phyloP scores from a whole-genome alignment of 1,140 invertebrate genomes.

The Lepidurus arcticus region DNA sequence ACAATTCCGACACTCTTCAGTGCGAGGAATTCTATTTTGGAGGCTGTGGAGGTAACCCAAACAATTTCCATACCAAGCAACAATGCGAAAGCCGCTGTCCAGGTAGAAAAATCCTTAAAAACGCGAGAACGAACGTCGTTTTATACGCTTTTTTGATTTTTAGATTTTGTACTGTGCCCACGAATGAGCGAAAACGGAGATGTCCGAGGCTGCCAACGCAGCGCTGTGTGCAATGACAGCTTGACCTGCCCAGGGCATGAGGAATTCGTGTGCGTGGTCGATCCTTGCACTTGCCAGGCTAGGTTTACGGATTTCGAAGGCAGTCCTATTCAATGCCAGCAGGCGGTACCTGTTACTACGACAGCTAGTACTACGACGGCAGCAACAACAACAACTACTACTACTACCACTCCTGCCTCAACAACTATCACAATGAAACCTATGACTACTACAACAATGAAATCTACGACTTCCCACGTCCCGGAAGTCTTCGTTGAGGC shows the following conservation, averaged over 20 bases:
- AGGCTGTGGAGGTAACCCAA: constrained; percentile 54
- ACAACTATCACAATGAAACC: constrained; percentile 1
- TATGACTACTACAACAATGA: neutral
- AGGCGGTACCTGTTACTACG: neutral
- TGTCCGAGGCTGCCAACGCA: constrained; percentile 42
- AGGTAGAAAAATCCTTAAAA: constrained; percentile 34
- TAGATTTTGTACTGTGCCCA: constrained; percentile 45
- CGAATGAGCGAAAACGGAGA: constrained; percentile 39
- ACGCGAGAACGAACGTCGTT: neutral
- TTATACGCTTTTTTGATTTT: constrained; percentile 32
- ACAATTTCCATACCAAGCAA: constrained; percentile 49
- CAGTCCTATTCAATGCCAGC: constrained; percentile 31
- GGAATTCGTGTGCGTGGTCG: constrained; percentile 44
- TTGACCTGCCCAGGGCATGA: constrained; percentile 42
- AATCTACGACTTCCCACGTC: neutral
- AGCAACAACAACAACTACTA: constrained; percentile 11
- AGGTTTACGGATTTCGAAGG: constrained; percentile 41
- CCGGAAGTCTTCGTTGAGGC: neutral
- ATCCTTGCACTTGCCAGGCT: constrained; percentile 46
- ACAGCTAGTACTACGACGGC: constrained; percentile 26
- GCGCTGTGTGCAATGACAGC: constrained; percentile 41
- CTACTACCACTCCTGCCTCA: constrained; percentile 34
- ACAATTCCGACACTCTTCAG: constrained; percentile 45
- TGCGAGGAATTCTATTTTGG: constrained; percentile 53
- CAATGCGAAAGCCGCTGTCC: constrained; percentile 44